These are phyloP conservation scores for Chloebia gouldiae DNA, from an alignment of 2,113 vertebrate genomes.

Conservation along the genomic window DNA sequence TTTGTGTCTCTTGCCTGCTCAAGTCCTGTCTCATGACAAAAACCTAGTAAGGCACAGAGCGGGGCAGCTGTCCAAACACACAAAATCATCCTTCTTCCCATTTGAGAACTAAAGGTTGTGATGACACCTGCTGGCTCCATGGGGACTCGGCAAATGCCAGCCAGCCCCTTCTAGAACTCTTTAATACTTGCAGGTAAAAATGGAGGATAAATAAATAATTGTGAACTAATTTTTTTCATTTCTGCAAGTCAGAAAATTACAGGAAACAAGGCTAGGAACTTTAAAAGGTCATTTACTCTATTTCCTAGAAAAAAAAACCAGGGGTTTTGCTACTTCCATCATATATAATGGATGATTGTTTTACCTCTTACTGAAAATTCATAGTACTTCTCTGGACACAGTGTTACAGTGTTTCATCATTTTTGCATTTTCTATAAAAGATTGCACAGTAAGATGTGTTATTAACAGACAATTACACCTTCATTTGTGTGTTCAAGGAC, in stretches of 20 bases:
- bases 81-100: neutral
- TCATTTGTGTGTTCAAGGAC: neutral
- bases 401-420: neutral
- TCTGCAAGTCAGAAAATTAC: neutral
- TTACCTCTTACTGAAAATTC: neutral
- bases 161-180: neutral
- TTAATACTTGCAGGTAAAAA: neutral
- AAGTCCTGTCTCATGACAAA: neutral
- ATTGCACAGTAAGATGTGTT: neutral
- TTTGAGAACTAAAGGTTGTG: conserved; percentile 17
- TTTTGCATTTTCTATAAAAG: neutral
- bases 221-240: neutral
- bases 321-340: neutral
- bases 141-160: neutral
- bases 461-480: neutral
- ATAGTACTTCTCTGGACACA: neutral
- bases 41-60: neutral
- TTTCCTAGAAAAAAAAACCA: neutral
- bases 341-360: neutral
- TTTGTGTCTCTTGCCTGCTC: neutral
- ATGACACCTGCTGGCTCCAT: conserved; percentile 51
- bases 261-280: neutral
- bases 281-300: neutral
- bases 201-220: neutral
- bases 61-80: neutral